Conservation (phyloP, 2,888 invertebrate species). For the Coenonympha glycerion region DNA sequence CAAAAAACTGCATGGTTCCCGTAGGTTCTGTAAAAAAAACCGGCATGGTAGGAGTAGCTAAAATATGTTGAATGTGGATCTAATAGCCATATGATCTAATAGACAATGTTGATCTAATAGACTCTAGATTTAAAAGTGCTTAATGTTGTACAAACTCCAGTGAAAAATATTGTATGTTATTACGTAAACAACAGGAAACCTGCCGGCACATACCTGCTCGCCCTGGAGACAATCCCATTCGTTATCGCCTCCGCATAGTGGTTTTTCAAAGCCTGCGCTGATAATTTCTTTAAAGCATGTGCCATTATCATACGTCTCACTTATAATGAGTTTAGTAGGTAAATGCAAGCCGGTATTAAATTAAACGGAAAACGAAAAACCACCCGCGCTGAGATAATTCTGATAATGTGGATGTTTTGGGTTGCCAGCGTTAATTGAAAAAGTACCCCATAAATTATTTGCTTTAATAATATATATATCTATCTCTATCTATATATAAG, state of each 20-base stretch:
- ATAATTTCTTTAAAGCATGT: conserved; percentile 51
- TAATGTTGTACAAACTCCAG: neutral
- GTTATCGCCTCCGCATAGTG: conserved; percentile 49
- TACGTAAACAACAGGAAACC: conserved; percentile 51
- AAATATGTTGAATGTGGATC: too few relatives aligned
- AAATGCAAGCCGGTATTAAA: conserved; percentile 7
- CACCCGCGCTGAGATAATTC: neutral
- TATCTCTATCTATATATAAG: too few relatives aligned
- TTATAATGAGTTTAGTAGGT: conserved; percentile 2
- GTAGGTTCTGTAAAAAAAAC: too few relatives aligned
- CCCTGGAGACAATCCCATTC: conserved; percentile 41
- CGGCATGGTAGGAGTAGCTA: too few relatives aligned
- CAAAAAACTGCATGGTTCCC: too few relatives aligned
- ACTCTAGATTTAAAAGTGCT: neutral
- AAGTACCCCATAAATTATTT: too few relatives aligned
- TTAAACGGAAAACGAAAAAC: neutral
- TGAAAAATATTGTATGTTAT: conserved; percentile 25
- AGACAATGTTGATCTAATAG: too few relatives aligned
- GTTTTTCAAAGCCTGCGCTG: conserved; percentile 52
- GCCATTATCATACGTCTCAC: conserved; percentile 42
- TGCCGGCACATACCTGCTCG: conserved; percentile 57
- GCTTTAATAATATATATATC: too few relatives aligned
- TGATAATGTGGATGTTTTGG: too few relatives aligned
- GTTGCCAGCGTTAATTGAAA: neutral
- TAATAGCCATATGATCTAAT: too few relatives aligned